A percentile compares a stretch with the other conserved stretches of the same genome.
These are phyloP conservation scores for Percina caprodes DNA, from an alignment of 2,113 vertebrate genomes.

Conservation along the genomic window DNA sequence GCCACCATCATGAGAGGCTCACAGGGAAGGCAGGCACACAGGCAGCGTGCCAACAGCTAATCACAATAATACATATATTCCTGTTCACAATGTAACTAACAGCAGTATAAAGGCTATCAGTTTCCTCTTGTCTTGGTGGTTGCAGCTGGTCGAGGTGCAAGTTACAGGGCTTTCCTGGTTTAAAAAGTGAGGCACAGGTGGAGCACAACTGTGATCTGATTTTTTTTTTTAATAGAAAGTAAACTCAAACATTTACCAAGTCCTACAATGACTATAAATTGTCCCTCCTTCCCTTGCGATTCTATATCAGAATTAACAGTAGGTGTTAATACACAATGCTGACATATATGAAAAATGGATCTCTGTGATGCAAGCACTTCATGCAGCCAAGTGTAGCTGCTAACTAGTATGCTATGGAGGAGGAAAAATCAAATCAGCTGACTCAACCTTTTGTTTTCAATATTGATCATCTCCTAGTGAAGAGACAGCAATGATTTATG, in stretches of 20 bases:
- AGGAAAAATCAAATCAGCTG: not conserved
- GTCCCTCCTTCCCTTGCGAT: too few species aligned
- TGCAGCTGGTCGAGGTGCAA: not conserved
- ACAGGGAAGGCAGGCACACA: slow-evolving; percentile 11
- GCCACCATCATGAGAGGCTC: slow-evolving; percentile 5
- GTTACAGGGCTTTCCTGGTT: not conserved
- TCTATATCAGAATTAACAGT: too few species aligned
- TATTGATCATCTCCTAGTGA: not conserved
- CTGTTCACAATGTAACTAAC: not conserved
- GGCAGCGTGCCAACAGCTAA: slow-evolving; percentile 21
- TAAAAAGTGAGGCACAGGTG: not conserved
- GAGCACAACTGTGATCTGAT: not conserved
- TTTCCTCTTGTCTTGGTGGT: slow-evolving; percentile 9
- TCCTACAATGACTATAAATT: not conserved
- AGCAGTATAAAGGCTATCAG: not conserved
- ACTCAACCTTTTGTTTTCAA: not conserved
- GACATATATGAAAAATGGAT: not conserved
- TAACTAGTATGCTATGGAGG: not conserved
- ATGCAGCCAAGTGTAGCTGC: not conserved
- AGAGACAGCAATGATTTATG: not conserved
- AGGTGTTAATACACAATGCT: not conserved
- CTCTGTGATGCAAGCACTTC: not conserved
- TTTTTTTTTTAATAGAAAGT: not conserved
- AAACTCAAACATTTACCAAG: not conserved
- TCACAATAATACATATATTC: slow-evolving; percentile 1